Base-by-base conservation (phyloP, 2,797 vertebrate genomes). In the Muraenolepis orangiensis region DNA sequence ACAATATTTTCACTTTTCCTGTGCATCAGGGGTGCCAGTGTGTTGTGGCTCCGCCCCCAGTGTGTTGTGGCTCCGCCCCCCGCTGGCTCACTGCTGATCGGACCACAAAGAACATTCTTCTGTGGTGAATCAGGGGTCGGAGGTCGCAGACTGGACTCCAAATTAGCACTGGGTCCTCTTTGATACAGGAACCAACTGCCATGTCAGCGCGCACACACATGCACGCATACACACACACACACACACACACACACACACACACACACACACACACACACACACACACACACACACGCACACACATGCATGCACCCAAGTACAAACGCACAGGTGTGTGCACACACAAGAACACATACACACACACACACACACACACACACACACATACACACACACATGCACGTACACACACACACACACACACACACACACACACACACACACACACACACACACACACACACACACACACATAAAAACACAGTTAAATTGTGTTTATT, bases 71-170 rank as follows among this genome's bases (percentile, higher is more conserved):
- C 23, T 23, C 51, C n/a, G n/a, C 90, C 87, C 73, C 66, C 29
- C 36, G 74, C 69, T 76, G 79, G 68, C 23, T 29, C 61, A 26
- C 10, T 66, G 57, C 79, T 87, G 79, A 83, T 82, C 80, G 77
- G 74, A 86, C 67, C 87, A 91, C 86, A 91, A 92, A 90, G 77
- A 86, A 82, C 88, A 93, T 93, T 93, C 92, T 86, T 92, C 83
- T 74, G 84, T 84, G 78, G 85, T 92, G 92, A 93, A 82, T 92
- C 89, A 91, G 84, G 79, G 91, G 85, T 79, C 84, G 92, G 78
- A 90, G 91, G 88, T 93, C 89, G 87, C 84, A 36, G 80, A 90
- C 83, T 89, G 80, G 79, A 84, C 77, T 89, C 75, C 77, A 83
- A 85, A 90, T 86, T 87, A 91, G 80, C 84, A 86, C 73, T 77